A percentile compares a stretch with the other conserved stretches of the same genome.
Conservation (phyloP, 2,797 vertebrate species). For the Chaetophractus vellerosus region DNA sequence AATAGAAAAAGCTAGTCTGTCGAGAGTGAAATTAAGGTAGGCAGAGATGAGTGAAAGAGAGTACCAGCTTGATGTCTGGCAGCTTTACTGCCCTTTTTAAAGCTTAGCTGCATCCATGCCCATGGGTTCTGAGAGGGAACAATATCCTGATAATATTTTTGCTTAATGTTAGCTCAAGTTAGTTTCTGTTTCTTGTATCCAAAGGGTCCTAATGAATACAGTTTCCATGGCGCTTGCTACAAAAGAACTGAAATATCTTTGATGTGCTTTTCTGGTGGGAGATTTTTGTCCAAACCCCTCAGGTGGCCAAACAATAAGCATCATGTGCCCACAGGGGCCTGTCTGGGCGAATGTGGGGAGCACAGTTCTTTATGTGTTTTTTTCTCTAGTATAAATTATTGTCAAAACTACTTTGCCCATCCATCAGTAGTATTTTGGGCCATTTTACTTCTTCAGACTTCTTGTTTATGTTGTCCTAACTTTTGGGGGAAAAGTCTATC, state of each 20-base stretch:
- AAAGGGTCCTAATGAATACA: background rate
- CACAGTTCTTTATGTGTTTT: background rate
- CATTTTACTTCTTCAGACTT: background rate
- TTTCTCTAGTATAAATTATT: background rate
- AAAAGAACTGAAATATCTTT: constrained; percentile 39
- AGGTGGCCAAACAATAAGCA: background rate
- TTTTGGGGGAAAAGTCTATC: background rate
- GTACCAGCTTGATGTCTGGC: background rate
- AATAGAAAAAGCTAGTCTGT: background rate
- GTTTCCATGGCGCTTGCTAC: constrained; percentile 35
- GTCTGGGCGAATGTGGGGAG: background rate
- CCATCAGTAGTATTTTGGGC: background rate
- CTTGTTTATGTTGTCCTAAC: background rate
- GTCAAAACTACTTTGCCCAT: background rate
- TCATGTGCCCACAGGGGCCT: background rate
- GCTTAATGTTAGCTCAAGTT: background rate
- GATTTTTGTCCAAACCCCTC: background rate
- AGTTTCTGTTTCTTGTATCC: constrained; percentile 55
- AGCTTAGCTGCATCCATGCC: background rate
- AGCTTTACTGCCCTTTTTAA: background rate
- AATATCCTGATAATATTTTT: background rate
- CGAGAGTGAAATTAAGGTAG: background rate
- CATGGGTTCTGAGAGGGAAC: background rate
- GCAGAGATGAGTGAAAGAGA: background rate
- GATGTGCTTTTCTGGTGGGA: constrained; percentile 18